Percentiles rank a stretch among this genome's conserved stretches.
These are phyloP conservation scores for Tanypteryx hageni DNA, from an alignment of 2,888 invertebrate species.

Conservation along the genomic window DNA sequence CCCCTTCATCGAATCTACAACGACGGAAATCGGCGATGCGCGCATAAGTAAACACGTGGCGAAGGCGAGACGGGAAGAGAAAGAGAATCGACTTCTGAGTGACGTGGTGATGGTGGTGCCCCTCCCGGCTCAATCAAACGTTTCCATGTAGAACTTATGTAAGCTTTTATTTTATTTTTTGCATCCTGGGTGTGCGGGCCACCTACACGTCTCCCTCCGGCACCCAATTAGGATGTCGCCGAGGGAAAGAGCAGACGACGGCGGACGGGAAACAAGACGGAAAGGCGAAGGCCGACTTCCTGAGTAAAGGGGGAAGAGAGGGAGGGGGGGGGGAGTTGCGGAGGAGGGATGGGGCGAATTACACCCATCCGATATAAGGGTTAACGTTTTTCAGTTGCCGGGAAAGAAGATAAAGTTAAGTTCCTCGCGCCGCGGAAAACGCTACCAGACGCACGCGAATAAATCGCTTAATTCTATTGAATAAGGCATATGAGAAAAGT, in stretches of 20 bases:
- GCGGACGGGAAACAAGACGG: background rate
- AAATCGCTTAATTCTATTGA: too few species aligned
- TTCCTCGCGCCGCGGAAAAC: too few species aligned
- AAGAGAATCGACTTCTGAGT: background rate
- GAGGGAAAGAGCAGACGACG: background rate
- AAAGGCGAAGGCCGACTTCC: constrained; percentile 17
- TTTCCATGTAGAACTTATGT: background rate
- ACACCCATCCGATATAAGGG: too few species aligned
- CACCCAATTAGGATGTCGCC: background rate
- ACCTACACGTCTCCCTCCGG: background rate
- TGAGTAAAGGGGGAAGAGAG: background rate
- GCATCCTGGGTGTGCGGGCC: background rate
- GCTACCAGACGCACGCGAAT: too few species aligned
- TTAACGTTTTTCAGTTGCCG: too few species aligned
- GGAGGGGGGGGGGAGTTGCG: background rate
- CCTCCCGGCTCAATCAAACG: background rate
- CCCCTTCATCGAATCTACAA: background rate
- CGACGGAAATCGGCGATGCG: background rate
- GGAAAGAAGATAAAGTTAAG: too few species aligned
- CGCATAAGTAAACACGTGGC: background rate
- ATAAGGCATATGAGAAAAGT: too few species aligned
- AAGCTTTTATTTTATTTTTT: background rate
- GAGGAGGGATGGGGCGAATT: too few species aligned
- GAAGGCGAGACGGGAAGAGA: background rate
- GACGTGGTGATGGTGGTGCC: background rate